Base-by-base conservation (phyloP, 2,888 invertebrate species). In the Drosophila bunnanda region DNA sequence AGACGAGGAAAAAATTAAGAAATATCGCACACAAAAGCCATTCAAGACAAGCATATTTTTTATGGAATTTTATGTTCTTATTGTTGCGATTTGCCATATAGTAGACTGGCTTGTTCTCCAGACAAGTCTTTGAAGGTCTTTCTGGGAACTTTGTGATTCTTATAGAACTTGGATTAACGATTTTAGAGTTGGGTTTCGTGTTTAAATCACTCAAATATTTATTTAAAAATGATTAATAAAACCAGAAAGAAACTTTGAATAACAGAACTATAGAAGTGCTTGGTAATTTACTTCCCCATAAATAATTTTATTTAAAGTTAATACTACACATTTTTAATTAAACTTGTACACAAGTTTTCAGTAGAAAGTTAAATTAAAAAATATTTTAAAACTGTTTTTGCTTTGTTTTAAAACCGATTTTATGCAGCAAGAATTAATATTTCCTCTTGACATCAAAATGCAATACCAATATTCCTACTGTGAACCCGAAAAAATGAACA, bases 61-160 rank as follows among this genome's bases (percentile, higher is more conserved):
- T 82, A 80, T 82, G 80, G 77, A 69, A 34, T 77, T 82, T 80
- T 53, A 75, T 78, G 75, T 58, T 68, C 57, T 36, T 57, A 57
- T 67, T 55, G 64, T 69, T 60, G 56, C 56, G 59, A 77, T 68
- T 70, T 55, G 61, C 4, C 7, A 38, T 17, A 57, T 28, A 43
- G 59, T 52, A 13, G 32, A 28, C 3, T 5, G 34, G 38, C 2
- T 39, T 55, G 46, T 55, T 55, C 43, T 13, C 15, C 10, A n/a
- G 9, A 32, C 13, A 28, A 43, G 43, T 12, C 48, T 17, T 22
- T 38, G 48, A 58, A 60, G 71, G 60, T 34, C 60, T 46, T 28
- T 12, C 28, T 6, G 0, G 17, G n/a, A 46, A 17, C n/a, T 10
- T n/a, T 46, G n/a, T 6, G 2, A 12, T 12, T n/a, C 10, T 10